Base-by-base conservation (phyloP, 64 coral and sea anemone genomes). In the Astreopora myriophthalma region DNA sequence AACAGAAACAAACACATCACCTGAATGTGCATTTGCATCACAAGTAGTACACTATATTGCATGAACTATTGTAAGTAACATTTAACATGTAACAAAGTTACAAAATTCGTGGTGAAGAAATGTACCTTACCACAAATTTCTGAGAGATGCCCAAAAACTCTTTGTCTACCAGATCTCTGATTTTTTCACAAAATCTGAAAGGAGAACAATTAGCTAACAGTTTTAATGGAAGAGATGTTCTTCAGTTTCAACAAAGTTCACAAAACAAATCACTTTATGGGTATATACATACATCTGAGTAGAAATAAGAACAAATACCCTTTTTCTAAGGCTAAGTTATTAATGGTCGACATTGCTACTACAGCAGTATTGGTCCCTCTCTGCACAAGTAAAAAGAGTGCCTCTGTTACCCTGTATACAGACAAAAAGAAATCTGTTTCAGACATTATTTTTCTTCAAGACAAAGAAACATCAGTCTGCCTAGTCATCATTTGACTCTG, bases 331-430 rank as follows among this genome's bases (percentile, higher is more conserved):
- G 92, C 92, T 33, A 93, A 42, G 58, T 93, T 93, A 58, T 93
- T 93, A 7, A 93, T 93, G 44, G 92, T 93, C 16, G 92, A 93
- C 92, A 93, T 93, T 33, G 92, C 92, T 39, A 93, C 64, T 73
- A 93, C 70, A 44, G 92, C 85, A 32, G 79, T 93, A 38, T 93
- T 93, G 29, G 74, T 88, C 44, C 92, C 74, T 19, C 84, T 93
- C 28, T 87, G 92, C 52, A 80, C 92, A 79, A 93, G 92, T 48
- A 87, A 79, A 36, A 93, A 75, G 28, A 93, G 16, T 23, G 92
- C 92, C 42, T 93, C 92, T 22, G 87, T 79, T 60, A 93, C 83
- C 74, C 92, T 93, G n/a, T 12, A 87, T 77, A 58, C 29, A 51
- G 0, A 31, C 14, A 31, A 44, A 71, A 48, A 20, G 61, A 64